These are phyloP conservation scores for Nannoperca australis DNA, from an alignment of 2,797 vertebrate species.

Conservation along the genomic window DNA sequence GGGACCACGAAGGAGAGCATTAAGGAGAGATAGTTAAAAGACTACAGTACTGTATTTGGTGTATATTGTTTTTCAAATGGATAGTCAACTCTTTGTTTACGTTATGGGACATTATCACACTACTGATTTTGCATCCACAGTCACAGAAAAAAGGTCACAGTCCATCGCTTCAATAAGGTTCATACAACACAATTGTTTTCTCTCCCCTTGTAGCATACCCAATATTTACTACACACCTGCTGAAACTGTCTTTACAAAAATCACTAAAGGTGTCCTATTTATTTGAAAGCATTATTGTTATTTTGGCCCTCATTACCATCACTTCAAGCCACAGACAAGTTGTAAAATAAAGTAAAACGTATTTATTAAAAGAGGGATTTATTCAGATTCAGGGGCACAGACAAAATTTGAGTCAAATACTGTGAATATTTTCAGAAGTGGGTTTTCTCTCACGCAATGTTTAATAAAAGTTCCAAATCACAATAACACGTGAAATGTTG, in stretches of 20 bases:
- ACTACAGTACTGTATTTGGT: conserved; percentile 78
- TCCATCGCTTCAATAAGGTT: conserved; percentile 35
- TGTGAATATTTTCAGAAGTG: conserved; percentile 81
- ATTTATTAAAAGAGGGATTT: conserved; percentile 80
- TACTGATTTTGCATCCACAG: conserved; percentile 72
- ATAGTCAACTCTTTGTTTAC: conserved; percentile 58
- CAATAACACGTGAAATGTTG: conserved; percentile 49
- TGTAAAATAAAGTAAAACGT: conserved; percentile 77
- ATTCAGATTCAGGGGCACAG: conserved; percentile 55
- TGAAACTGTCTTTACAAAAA: conserved; percentile 21
- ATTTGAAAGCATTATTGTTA: conserved; percentile 62
- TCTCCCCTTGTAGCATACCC: conserved; percentile 27
- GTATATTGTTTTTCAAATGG: conserved; percentile 46
- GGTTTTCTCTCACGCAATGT: conserved; percentile 73
- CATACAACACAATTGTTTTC: conserved; percentile 44
- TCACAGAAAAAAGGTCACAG: conserved; percentile 36
- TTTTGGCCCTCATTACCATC: conserved; percentile 40
- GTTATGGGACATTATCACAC: conserved; percentile 70
- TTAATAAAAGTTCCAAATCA: conserved; percentile 63
- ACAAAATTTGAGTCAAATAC: conserved; percentile 75
- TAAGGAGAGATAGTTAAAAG: conserved; percentile 56
- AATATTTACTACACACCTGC: conserved; percentile 31
- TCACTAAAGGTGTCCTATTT: conserved; percentile 69
- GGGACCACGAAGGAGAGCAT: conserved; percentile 73
- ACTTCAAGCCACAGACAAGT: conserved; percentile 56